A percentile compares a stretch with the other conserved stretches of the same genome.
Conservation (phyloP, 2,797 vertebrate species). For the Schizopygopsis pylzovi region DNA sequence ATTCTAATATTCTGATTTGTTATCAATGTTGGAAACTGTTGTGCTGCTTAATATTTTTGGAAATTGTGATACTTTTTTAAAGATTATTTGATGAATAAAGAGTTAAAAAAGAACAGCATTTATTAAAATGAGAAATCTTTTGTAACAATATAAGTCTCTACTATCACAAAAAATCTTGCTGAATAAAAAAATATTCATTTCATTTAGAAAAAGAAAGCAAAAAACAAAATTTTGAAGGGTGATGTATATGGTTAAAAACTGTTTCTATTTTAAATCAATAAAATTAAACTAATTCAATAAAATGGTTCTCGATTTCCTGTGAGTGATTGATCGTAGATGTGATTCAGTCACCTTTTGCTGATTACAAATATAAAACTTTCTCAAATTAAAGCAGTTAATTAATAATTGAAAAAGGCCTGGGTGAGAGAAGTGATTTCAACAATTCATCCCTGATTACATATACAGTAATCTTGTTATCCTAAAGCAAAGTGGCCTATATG, state of each 20-base stretch:
- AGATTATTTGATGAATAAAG: not conserved
- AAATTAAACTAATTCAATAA: not conserved
- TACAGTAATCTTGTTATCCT: slow-evolving; percentile 17
- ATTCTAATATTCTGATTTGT: not conserved
- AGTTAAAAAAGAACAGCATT: not conserved
- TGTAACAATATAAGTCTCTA: not conserved
- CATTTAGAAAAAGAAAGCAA: not conserved
- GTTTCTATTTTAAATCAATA: not conserved
- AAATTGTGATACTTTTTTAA: not conserved
- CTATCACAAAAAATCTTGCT: not conserved
- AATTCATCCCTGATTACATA: slow-evolving; percentile 7
- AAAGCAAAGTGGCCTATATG: slow-evolving; percentile 35
- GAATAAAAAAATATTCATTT: not conserved
- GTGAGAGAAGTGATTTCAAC: slow-evolving; percentile 13
- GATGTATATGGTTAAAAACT: not conserved
- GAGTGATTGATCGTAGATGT: not conserved
- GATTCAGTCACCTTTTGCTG: not conserved
- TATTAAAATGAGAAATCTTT: not conserved
- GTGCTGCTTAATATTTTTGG: not conserved
- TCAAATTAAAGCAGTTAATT: slow-evolving; percentile 18
- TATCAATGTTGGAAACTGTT: not conserved
- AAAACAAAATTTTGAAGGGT: not conserved
- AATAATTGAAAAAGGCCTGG: slow-evolving; percentile 29
- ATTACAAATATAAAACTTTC: slow-evolving; percentile 1
- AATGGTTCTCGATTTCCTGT: not conserved